Evolutionary conservation across 2,888 invertebrate species (phyloP).

Genomic region (Sinhomidia bicolor): DNA sequence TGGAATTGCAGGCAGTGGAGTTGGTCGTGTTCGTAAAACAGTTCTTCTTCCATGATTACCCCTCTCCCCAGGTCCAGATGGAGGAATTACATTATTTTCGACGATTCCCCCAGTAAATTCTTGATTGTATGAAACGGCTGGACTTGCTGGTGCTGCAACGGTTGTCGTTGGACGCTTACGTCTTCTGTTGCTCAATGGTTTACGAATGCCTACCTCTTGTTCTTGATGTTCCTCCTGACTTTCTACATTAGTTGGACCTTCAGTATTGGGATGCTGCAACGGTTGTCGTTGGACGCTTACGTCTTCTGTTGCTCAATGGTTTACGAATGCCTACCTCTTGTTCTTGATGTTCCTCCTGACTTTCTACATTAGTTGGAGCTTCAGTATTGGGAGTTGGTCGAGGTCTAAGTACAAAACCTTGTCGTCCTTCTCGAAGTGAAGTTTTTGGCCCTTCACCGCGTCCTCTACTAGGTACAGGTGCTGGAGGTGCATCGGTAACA

Average conservation of each 20-base stretch:
- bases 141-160: background rate
- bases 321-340: constrained; percentile 22
- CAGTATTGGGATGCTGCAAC: background rate
- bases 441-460: background rate
- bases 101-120: constrained; percentile 7
- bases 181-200: constrained; percentile 17
- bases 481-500: constrained; percentile 1
- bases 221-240: background rate
- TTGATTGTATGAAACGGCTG: constrained; percentile 18
- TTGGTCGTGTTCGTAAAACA: background rate
- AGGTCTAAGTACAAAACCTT: constrained; percentile 59
- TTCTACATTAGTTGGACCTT: background rate
- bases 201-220: constrained; percentile 19
- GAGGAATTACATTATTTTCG: constrained; percentile 4
- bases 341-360: background rate
- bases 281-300: constrained; percentile 52
- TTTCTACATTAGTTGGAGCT: background rate
- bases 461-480: background rate
- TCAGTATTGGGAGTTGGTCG: constrained; percentile 15
- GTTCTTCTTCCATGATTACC: background rate
- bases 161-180: constrained; percentile 53
- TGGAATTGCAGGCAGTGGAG: background rate
- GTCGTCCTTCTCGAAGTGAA: constrained; percentile 29
- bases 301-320: constrained; percentile 17
- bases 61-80: background rate